Evolutionary conservation across 2,113 vertebrate species (phyloP), one percentile per base, ranked within the genome.

Genomic region (Muntiacus muntjak): DNA sequence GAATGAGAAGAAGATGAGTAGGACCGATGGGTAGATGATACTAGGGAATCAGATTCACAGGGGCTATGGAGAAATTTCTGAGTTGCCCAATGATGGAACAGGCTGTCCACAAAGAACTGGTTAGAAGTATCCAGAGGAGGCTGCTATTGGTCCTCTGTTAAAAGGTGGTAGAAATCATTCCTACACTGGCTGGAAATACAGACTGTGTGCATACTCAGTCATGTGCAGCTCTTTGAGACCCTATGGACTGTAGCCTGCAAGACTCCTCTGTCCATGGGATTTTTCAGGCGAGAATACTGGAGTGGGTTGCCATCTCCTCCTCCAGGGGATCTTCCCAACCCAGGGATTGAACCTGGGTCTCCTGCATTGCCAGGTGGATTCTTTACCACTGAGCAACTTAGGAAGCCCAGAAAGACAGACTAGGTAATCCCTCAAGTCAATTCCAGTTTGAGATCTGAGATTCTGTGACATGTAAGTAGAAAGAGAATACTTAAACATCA

Each of bases 191-290:
- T 33, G 17, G 57, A 40, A 40, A 71, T 71, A 40, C 19, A 40
- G 19, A 40, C 67, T 23, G n/a, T 13, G n/a, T 13, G 67, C 67
- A 71, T 71, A 21, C 2, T 21, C 8, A 40, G 19, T 40, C 67
- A 71, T 1, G n/a, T 40, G n/a, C 19, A 71, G 0, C 67, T 71
- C n/a, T 71, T 40, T 40, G n/a, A 0, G 0, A 40, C n/a, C n/a
- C n/a, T 71, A 13, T 40, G 19, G 67, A 23, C n/a, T 71, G 5
- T 23, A 23, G 67, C 67, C 19, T 0, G 0, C n/a, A 71, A 71
- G 67, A 71, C 67, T 71, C 67, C 67, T 71, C 67, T 40, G 67
- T 71, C n/a, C 67, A 6, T 40, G 19, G 67, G 67, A 71, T 23
- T 40, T 40, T 40, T 36, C 67, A 23, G 67, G 19, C 67, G 23